These are phyloP conservation scores for Drosophila helvetica DNA, from an alignment of 2,888 invertebrate species.

Conservation along the genomic window DNA sequence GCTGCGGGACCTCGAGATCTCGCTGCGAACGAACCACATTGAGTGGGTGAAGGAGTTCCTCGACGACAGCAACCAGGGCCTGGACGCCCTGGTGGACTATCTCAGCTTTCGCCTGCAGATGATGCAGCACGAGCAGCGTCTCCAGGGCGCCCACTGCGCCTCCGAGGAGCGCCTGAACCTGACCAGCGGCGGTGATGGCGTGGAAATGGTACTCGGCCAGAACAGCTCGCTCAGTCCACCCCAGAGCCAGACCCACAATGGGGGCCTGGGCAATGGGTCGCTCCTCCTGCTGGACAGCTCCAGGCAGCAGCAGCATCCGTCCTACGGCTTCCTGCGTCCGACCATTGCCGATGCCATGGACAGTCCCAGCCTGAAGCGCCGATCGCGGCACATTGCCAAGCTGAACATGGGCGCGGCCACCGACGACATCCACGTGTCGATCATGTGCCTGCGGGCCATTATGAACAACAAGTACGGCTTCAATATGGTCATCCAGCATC, in stretches of 20 bases:
- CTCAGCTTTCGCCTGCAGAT: slow-evolving; percentile 96
- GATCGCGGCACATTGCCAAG: slow-evolving; percentile 93
- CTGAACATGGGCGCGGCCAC: slow-evolving; percentile 97
- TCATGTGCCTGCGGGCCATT: slow-evolving; percentile 99
- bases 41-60: slow-evolving; percentile 99
- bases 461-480: slow-evolving; percentile 99
- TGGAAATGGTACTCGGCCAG: slow-evolving; percentile 80
- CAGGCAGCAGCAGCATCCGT: slow-evolving; percentile 54
- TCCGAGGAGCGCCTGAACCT: slow-evolving; percentile 90
- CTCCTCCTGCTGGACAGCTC: slow-evolving; percentile 68
- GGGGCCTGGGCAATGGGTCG: slow-evolving; percentile 57
- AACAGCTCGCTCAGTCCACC: slow-evolving; percentile 78
- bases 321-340: slow-evolving; percentile 84
- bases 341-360: slow-evolving; percentile 87
- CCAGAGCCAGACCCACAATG: slow-evolving; percentile 35
- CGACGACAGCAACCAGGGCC: slow-evolving; percentile 96
- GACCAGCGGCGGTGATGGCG: slow-evolving; percentile 62
- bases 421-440: slow-evolving; percentile 99
- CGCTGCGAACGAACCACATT: slow-evolving; percentile 98
- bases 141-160: slow-evolving; percentile 89
- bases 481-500: slow-evolving; percentile 99
- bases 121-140: slow-evolving; percentile 95
- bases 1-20: slow-evolving; percentile 98
- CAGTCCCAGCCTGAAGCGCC: slow-evolving; percentile 89
- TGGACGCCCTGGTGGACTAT: slow-evolving; percentile 98